phyloP scores from a whole-genome alignment of 1,140 invertebrate genomes.

The Venustaconcha ellipsiformis region DNA sequence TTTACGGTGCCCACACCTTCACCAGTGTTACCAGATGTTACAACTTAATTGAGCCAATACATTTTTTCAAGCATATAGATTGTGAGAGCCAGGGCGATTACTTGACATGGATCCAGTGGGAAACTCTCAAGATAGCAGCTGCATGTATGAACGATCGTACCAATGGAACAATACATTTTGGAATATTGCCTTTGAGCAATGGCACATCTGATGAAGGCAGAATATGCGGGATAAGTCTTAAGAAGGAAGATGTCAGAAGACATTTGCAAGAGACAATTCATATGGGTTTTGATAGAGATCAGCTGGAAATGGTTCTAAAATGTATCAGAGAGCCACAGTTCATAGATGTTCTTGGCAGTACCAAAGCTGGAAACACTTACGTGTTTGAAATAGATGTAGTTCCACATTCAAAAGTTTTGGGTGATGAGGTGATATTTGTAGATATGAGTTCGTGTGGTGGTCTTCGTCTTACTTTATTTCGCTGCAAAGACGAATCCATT shows the following conservation, averaged over 20 bases:
- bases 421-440: conserved; percentile 33
- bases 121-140: conserved; percentile 36
- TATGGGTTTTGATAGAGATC: conserved; percentile 24
- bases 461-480: conserved; percentile 13
- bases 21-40: conserved; percentile 4
- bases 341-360: conserved; percentile 25
- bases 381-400: conserved; percentile 47
- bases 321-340: conserved; percentile 39
- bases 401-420: conserved; percentile 14
- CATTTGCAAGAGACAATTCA: conserved; percentile 24
- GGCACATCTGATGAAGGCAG: conserved; percentile 30
- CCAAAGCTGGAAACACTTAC: neutral
- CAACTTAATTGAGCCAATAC: conserved; percentile 24
- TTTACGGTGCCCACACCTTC: neutral
- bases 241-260: conserved; percentile 21
- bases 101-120: conserved; percentile 27
- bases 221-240: conserved; percentile 31
- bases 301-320: conserved; percentile 21
- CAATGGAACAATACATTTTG: conserved; percentile 50
- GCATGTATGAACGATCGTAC: conserved; percentile 45
- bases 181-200: conserved; percentile 25
- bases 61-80: conserved; percentile 19
- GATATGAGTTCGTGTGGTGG: conserved; percentile 4
- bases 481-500: conserved; percentile 24
- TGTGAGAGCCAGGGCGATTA: neutral